Percentiles rank a stretch among this genome's conserved stretches.
phyloP scores from a whole-genome alignment of 2,797 vertebrate species.

The Martes flavigula region DNA sequence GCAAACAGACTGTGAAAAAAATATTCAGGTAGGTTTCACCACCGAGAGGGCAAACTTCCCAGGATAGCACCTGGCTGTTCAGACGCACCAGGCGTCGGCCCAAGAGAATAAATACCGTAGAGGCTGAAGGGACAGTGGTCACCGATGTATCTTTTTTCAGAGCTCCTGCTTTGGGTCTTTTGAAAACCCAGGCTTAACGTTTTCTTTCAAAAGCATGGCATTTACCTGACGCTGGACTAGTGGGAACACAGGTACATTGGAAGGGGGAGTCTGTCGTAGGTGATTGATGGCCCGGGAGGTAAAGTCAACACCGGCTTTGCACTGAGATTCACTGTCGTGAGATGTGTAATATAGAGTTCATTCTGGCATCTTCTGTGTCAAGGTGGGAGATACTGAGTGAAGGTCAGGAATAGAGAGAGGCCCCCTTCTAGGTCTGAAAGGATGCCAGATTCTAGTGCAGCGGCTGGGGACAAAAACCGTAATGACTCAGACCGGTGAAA shows the following conservation, averaged over 20 bases:
- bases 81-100: slow-evolving; percentile 70
- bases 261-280: slow-evolving; percentile 55
- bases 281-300: slow-evolving; percentile 39
- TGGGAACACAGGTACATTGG: slow-evolving; percentile 59
- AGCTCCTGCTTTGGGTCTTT: slow-evolving; percentile 70
- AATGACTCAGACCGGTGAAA: slow-evolving; percentile 72
- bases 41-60: slow-evolving; percentile 81
- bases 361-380: slow-evolving; percentile 65
- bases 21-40: slow-evolving; percentile 95
- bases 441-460: slow-evolving; percentile 70
- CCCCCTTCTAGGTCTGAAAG: slow-evolving; percentile 44
- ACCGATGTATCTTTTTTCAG: slow-evolving; percentile 59
- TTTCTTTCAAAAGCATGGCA: slow-evolving; percentile 57
- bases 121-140: slow-evolving; percentile 73
- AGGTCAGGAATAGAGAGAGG: slow-evolving; percentile 64
- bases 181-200: slow-evolving; percentile 49
- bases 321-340: slow-evolving; percentile 47
- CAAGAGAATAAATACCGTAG: slow-evolving; percentile 70
- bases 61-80: slow-evolving; percentile 74
- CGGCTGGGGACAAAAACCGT: slow-evolving; percentile 56
- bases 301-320: slow-evolving; percentile 53
- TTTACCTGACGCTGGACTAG: slow-evolving; percentile 66
- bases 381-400: slow-evolving; percentile 43
- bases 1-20: slow-evolving; percentile 99
- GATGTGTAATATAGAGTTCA: neutral